These are phyloP conservation scores for Erynnis tages DNA, from an alignment of 2,888 invertebrate species.

Conservation along the genomic window DNA sequence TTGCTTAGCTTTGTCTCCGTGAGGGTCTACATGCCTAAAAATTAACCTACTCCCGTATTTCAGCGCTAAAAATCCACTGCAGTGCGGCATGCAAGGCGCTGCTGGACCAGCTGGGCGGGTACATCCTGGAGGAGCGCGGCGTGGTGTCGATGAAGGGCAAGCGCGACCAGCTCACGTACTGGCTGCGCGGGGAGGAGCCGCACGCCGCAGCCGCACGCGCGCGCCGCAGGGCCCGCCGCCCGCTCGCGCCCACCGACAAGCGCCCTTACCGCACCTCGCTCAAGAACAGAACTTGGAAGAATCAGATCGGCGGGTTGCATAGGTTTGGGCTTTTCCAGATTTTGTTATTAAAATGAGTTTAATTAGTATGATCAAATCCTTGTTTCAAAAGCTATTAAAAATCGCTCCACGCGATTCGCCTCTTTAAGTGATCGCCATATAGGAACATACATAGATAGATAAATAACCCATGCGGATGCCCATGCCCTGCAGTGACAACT, in stretches of 20 bases:
- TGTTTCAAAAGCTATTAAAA: too few relatives aligned
- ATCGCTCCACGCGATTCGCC: too few relatives aligned
- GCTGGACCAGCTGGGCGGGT: constrained; percentile 88
- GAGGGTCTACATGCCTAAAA: not conserved
- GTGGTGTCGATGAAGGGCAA: constrained; percentile 91
- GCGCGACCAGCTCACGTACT: constrained; percentile 90
- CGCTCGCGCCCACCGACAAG: constrained; percentile 48
- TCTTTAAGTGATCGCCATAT: too few relatives aligned
- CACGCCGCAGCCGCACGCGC: constrained; percentile 79
- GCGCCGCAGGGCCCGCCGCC: constrained; percentile 58
- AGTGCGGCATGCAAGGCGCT: constrained; percentile 87
- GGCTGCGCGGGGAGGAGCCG: constrained; percentile 89
- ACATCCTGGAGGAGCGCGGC: constrained; percentile 88
- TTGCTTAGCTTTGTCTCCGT: too few relatives aligned
- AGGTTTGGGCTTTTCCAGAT: constrained; percentile 48
- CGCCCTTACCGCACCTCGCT: constrained; percentile 79
- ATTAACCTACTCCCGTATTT: not conserved
- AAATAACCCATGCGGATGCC: too few relatives aligned
- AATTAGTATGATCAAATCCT: too few relatives aligned
- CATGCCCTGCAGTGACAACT: too few relatives aligned
- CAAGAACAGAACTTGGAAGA: constrained; percentile 84
- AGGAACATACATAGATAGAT: too few relatives aligned
- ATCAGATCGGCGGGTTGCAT: constrained; percentile 74
- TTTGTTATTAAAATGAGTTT: too few relatives aligned
- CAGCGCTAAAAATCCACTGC: constrained; percentile 92